Evolutionary conservation across 2,888 invertebrate genomes (phyloP).

Genomic region (Parochlus steinenii): DNA sequence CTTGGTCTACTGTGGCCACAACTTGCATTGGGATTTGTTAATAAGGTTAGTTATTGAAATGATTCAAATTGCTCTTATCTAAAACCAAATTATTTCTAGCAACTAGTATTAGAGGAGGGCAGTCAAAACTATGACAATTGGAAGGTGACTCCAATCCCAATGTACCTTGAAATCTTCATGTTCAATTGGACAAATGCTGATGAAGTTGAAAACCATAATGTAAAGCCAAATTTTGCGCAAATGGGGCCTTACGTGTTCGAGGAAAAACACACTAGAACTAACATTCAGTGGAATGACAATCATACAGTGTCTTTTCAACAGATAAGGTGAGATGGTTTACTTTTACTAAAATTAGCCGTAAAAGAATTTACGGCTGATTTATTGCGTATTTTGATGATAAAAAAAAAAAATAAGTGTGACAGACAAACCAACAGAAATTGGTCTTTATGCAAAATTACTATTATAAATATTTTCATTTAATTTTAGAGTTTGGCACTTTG

Average conservation of each 20-base stretch:
- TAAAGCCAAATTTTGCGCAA: constrained; percentile 44
- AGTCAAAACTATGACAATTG: constrained; percentile 55
- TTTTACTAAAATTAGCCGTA: too few species aligned
- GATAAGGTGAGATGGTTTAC: too few species aligned
- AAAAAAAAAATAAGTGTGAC: too few species aligned
- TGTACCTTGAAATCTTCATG: constrained; percentile 57
- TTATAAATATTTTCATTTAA: too few species aligned
- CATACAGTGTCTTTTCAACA: constrained; percentile 62
- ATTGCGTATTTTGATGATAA: too few species aligned
- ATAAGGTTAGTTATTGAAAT: too few species aligned
- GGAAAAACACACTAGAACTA: constrained; percentile 23
- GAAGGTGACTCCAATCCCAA: constrained; percentile 67
- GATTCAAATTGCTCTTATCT: too few species aligned
- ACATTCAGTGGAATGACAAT: constrained; percentile 50
- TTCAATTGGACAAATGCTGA: constrained; percentile 67
- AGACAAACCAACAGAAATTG: too few species aligned
- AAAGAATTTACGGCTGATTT: too few species aligned
- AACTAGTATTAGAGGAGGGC: constrained; percentile 41
- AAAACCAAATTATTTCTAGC: too few species aligned
- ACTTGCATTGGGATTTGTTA: too few species aligned
- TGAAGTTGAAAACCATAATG: constrained; percentile 33
- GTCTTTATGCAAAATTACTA: too few species aligned
- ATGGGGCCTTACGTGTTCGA: constrained; percentile 57
- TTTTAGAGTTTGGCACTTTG: constrained; percentile 60
- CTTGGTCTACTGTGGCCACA: constrained; percentile 24